Evolutionary conservation across 1,140 invertebrate species (phyloP).

Genomic region (Venustaconcha ellipsiformis): DNA sequence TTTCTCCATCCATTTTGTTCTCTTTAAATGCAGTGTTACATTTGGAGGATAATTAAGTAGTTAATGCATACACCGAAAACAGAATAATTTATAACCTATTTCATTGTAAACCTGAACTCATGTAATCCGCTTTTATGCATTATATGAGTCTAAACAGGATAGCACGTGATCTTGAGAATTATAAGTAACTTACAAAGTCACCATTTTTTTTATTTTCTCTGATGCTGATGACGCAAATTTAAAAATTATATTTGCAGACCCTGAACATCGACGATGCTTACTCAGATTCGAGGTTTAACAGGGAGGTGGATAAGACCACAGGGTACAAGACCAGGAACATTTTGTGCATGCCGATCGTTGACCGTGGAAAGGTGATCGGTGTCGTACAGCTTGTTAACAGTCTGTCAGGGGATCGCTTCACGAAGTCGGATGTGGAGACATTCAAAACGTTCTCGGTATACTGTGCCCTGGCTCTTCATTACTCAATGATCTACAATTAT

Average conservation of each 20-base stretch:
- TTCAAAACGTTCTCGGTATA: slow-evolving; percentile 56
- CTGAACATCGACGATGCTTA: slow-evolving; percentile 87
- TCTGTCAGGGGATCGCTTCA: slow-evolving; percentile 42
- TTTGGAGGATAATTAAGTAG: too few species aligned
- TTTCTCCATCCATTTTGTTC: too few species aligned
- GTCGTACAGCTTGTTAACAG: slow-evolving; percentile 56
- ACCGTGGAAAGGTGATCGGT: slow-evolving; percentile 47
- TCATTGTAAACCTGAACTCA: too few species aligned
- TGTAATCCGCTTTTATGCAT: too few species aligned
- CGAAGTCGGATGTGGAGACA: slow-evolving; percentile 44
- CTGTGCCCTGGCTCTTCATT: slow-evolving; percentile 55
- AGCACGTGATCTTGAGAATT: too few species aligned
- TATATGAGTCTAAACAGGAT: too few species aligned
- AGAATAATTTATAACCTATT: too few species aligned
- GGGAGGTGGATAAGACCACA: slow-evolving; percentile 79
- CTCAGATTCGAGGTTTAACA: slow-evolving; percentile 90
- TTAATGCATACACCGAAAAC: too few species aligned
- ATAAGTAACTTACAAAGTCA: too few species aligned
- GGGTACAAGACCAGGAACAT: slow-evolving; percentile 78
- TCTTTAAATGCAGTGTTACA: too few species aligned
- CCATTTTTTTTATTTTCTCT: too few species aligned
- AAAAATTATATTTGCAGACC: slow-evolving; percentile 67
- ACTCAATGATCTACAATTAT: slow-evolving; percentile 43
- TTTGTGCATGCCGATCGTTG: slow-evolving; percentile 56
- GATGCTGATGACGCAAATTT: not conserved